Evolutionary conservation across 2,113 vertebrate genomes (phyloP).

Genomic region (Syngnathus floridae): DNA sequence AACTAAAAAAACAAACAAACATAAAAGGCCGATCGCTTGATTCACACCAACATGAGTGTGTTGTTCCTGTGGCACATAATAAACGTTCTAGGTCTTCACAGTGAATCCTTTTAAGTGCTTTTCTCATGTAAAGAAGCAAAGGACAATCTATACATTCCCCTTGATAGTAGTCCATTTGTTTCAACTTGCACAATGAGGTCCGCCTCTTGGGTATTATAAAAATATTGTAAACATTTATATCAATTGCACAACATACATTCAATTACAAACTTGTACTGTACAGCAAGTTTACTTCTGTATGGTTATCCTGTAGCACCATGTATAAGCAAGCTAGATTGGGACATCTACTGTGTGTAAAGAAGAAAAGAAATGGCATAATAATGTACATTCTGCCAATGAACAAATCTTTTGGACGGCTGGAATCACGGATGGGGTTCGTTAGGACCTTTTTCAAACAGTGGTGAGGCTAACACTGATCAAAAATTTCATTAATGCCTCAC

Average conservation of each 20-base stretch:
- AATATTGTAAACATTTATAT: conserved; percentile 75
- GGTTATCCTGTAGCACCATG: conserved; percentile 70
- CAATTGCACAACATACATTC: conserved; percentile 77
- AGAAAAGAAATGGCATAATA: conserved; percentile 34
- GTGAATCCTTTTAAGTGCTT: conserved; percentile 68
- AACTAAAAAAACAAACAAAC: conserved; percentile 7
- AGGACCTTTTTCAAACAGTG: conserved; percentile 11
- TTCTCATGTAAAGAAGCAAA: conserved; percentile 44
- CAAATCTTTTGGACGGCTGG: conserved; percentile 1
- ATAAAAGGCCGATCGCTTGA: conserved; percentile 46
- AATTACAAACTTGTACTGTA: conserved; percentile 73
- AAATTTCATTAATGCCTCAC: conserved; percentile 15
- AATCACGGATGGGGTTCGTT: conserved; percentile 11
- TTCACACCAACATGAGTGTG: conserved; percentile 51
- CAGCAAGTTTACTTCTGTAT: conserved; percentile 54
- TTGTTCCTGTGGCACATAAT: conserved; percentile 43
- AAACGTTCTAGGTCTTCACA: conserved; percentile 53
- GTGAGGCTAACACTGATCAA: conserved; percentile 15
- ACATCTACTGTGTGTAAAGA: conserved; percentile 48
- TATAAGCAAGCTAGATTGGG: conserved; percentile 52
- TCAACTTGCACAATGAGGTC: conserved; percentile 48
- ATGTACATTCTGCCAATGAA: conserved; percentile 31
- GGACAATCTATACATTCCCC: conserved; percentile 38
- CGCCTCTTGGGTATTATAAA: conserved; percentile 64
- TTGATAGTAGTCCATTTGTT: conserved; percentile 36